Evolutionary conservation across 2,113 vertebrate genomes (phyloP), one percentile per base, ranked within the genome.

Genomic region (Mesoclemmys tuberculata): DNA sequence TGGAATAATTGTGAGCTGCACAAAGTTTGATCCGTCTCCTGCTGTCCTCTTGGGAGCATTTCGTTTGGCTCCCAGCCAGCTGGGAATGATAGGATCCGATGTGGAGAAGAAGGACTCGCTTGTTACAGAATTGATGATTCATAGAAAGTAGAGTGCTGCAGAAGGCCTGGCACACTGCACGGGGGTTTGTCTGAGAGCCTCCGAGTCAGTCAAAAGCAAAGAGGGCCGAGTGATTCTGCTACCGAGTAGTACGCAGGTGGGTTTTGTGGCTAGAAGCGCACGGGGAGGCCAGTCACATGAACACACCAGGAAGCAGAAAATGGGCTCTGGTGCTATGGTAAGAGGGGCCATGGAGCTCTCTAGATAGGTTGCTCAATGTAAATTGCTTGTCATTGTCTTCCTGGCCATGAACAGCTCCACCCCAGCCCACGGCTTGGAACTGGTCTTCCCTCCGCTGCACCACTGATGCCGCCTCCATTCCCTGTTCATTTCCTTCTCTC

Each of bases 1-100:
- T 0, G 31, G 95, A 85, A 96, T 94, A 95, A 95, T 85, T 93
- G 94, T 12, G 92, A 95, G 94, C 91, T 94, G 93, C 4, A 1
- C 26, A 2, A 51, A 64, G 89, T 44, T 89, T 94, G 96, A 96
- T 21, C 8, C 2, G 82, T 93, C 96, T 88, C 87, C 52, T 0
- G 4, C 56, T 0, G 1, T 0, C 18, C 96, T 88, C n/a, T 0
- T 49, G 87, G 80, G 90, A 96, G 90, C 52, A 16, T 75, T 88
- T 91, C 6, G 2, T 31, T 92, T 96, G 97, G 97, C 94, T 64
- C 0, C 1, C 10, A 56, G 95, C 94, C 97, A 95, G 94, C 0
- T n/a, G 0, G 55, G 54, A 96, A 77, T 22, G 78, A 56, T 0
- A 0, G 71, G 85, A 49, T 79, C 71, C 26, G 26, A n/a, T 3